These are phyloP conservation scores for Erinaceus europaeus DNA, from an alignment of 2,113 vertebrate species.

Conservation along the genomic window DNA sequence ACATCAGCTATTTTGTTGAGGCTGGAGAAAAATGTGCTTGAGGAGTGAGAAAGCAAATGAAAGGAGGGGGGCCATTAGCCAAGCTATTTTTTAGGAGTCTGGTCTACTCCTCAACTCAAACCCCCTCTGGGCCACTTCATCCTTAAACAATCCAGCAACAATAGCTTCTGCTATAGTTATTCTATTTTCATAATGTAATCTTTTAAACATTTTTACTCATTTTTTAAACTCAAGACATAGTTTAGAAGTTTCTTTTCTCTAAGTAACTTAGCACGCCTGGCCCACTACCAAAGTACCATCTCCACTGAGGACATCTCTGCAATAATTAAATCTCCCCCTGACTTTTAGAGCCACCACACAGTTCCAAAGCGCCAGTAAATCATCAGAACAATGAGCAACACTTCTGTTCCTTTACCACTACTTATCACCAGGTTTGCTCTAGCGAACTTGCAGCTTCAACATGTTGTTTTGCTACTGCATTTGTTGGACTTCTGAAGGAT, in stretches of 20 bases:
- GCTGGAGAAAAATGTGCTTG: neutral
- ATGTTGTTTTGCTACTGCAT: neutral
- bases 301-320: too few species aligned
- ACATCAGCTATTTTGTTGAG: neutral
- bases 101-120: neutral
- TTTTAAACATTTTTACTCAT: too few species aligned
- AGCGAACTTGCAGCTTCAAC: neutral
- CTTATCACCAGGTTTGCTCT: neutral
- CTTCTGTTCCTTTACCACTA: neutral
- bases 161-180: neutral
- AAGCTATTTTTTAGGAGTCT: neutral
- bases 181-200: too few species aligned
- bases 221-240: too few species aligned
- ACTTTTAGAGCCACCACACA: neutral
- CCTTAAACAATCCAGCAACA: neutral
- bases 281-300: too few species aligned
- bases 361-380: neutral
- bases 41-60: neutral
- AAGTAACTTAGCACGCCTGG: too few species aligned
- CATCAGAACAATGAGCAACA: neutral
- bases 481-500: neutral
- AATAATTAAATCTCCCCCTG: neutral
- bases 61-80: neutral
- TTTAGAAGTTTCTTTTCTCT: too few species aligned
- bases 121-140: neutral